Percentiles rank a stretch among this genome's conserved stretches.
phyloP scores from a whole-genome alignment of 1,140 invertebrate species.

The Streblospio benedicti region DNA sequence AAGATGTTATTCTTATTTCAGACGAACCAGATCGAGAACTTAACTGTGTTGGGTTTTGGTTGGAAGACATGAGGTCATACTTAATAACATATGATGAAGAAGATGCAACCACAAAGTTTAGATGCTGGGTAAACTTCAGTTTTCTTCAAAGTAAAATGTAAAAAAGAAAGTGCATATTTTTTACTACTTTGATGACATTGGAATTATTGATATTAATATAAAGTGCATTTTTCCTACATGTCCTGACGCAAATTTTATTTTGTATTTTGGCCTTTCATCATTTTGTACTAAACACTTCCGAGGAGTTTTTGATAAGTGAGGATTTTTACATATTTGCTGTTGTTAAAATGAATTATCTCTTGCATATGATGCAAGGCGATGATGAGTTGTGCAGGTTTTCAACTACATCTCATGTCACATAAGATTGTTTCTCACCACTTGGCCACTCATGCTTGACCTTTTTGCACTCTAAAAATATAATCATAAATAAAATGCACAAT shows the following conservation, averaged over 20 bases:
- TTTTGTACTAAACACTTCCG: background rate
- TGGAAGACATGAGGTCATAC: conserved; percentile 95
- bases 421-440: no score
- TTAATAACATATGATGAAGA: conserved; percentile 92
- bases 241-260: background rate
- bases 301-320: background rate
- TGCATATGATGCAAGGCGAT: no score
- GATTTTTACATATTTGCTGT: no score
- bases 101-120: conserved; percentile 88
- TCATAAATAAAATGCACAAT: no score
- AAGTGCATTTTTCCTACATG: background rate
- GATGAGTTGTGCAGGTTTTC: no score
- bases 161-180: background rate
- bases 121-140: conserved; percentile 71
- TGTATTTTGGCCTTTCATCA: background rate
- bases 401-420: no score
- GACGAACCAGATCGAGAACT: conserved; percentile 91
- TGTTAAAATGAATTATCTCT: no score
- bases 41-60: conserved; percentile 96
- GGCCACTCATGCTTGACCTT: no score
- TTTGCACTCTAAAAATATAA: no score
- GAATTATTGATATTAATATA: conserved; percentile 9
- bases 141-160: background rate
- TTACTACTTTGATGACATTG: background rate
- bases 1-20: conserved; percentile 47